Evolutionary conservation across 1,140 invertebrate genomes (phyloP), one percentile per base, ranked within the genome.

Genomic region (Papilio glaucus): DNA sequence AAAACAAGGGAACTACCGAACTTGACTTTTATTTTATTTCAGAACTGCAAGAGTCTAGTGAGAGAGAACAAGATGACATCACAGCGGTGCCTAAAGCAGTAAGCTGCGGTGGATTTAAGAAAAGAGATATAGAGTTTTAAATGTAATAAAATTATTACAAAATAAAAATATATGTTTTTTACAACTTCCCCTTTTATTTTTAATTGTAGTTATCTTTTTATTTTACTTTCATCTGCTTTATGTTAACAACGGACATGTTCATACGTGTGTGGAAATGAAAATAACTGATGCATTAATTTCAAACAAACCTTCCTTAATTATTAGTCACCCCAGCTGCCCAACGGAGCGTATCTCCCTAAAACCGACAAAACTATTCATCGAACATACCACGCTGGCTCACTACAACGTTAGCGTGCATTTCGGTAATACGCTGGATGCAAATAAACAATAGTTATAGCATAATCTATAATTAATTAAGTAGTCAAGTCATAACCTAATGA

Each of bases 1-100:
- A 33, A 33, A 2, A 33, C 6, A 33, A 33, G 6, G 6, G 6
- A 33, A 33, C 2, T 3, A 33, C 6, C 6, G 6, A 33, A 33
- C 29, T 33, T 33, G 6, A 3, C 29, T 18, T 53, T 38, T 63
- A 41, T 63, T 76, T 77, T 74, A 62, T 91, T 94, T 71, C 78
- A 85, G 96, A 96, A 89, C 90, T 97, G 12, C 94, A 94, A 79
- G 96, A 97, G 41, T 95, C 95, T 8, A 93, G 93, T 37, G 95
- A 95, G 81, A 88, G 96, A 26, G 95, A 95, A 80, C 96, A 96
- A 88, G 96, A 96, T 77, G 95, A 96, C 71, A 91, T 93, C 39
- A 88, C 90, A 39, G 84, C 89, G 4, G 77, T 77, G 6, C 88
- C 90, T 37, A 81, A 79, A 74, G 71, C 82, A 10, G 73, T 75